phyloP scores from a whole-genome alignment of 2,113 vertebrate genomes.

The Trogon surrucura region DNA sequence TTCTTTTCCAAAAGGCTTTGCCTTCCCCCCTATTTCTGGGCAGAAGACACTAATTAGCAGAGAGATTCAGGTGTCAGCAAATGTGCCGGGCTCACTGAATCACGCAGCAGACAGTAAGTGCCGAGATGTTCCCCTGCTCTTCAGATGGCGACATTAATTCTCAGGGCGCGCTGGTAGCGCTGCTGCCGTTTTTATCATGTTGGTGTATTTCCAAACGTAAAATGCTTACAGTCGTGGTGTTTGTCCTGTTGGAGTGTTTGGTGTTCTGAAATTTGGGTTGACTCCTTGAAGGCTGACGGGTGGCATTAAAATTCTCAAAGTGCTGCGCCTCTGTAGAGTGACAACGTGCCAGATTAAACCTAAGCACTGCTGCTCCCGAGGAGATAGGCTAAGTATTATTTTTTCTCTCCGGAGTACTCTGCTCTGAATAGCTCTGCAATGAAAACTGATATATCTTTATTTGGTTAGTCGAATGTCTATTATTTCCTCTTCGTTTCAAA shows the following conservation, averaged over 20 bases:
- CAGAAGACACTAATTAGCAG: not conserved
- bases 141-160: not conserved
- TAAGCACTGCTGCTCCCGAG: not conserved
- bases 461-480: not conserved
- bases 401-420: not conserved
- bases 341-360: not conserved
- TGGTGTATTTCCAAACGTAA: not conserved
- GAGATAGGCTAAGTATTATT: not conserved
- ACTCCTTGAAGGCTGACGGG: not conserved
- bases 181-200: not conserved
- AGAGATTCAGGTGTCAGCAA: not conserved
- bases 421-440: not conserved
- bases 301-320: not conserved
- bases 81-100: not conserved
- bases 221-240: not conserved
- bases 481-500: slow-evolving; percentile 7
- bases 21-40: not conserved
- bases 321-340: not conserved
- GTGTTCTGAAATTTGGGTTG: not conserved
- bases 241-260: not conserved
- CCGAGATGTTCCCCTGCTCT: not conserved
- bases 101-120: not conserved
- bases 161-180: not conserved
- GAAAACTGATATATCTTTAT: slow-evolving; percentile 14
- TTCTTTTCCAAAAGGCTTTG: slow-evolving; percentile 10